Evolutionary conservation across 2,797 vertebrate species (phyloP), one percentile per base, ranked within the genome.

Genomic region (Pantherophis alleghaniensis): DNA sequence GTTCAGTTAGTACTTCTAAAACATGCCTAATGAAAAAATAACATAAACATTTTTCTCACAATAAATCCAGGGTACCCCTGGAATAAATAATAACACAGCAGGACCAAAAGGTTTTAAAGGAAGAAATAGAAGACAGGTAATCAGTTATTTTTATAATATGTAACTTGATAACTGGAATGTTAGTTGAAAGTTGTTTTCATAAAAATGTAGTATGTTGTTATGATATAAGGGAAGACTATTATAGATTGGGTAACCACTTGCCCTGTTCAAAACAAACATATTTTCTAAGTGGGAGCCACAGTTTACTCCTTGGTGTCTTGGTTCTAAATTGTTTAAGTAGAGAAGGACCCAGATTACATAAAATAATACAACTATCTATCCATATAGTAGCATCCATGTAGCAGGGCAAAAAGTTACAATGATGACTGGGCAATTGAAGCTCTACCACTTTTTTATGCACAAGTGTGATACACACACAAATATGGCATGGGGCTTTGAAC

Each of bases 61-160:
- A 83, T 59, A 60, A 63, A 90, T 94, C 91, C 86, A 97, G 96
- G 96, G 96, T 86, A 51, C 59, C 90, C 92, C 93, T 95, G 97
- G 97, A 88, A 13, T 92, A 91, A 95, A 96, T 59, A 97, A 26
- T 88, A 89, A 3, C 42, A 42, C 91, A 86, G 59, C 92, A 92
- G 97, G 97, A 95, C 89, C 94, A 61, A 94, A 59, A 92, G 97
- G 96, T 91, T 94, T 94, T 88, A 93, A 94, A 94, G 96, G 96
- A 94, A 95, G 95, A 86, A 88, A 0, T 7, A 96, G 97, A 94
- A 91, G 79, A 95, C 91, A 96, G 57, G 97, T 97, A 97, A 96
- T 56, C 89, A 55, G 28, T 28, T 66, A 88, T 93, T 93, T 90
- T 14, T 55, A 6, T 69, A 51, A 3, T 3, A 12, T 51, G 4